Evolutionary conservation across 2,888 invertebrate species (phyloP), one percentile per base, ranked within the genome.

Genomic region (Stictocephala bisonia): DNA sequence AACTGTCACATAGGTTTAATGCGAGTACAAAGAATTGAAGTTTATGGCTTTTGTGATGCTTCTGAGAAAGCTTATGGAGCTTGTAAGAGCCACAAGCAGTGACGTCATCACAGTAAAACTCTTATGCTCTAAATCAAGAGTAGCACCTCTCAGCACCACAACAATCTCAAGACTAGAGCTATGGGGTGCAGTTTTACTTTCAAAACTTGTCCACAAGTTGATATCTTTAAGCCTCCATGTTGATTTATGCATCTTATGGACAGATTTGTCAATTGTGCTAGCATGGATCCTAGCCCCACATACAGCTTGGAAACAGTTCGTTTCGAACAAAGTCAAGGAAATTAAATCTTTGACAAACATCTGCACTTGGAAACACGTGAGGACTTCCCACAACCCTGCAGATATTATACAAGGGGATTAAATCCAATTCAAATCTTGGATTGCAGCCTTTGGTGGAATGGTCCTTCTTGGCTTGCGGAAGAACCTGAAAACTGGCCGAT

Each of bases 401-500:
- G n/a, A n/a, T n/a, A n/a, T n/a, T n/a, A n/a, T n/a, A n/a, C n/a
- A n/a, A n/a, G n/a, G n/a, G n/a, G n/a, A n/a, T n/a, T n/a, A n/a
- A n/a, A n/a, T n/a, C n/a, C n/a, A n/a, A n/a, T n/a, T n/a, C n/a
- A n/a, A n/a, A 6, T 48, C 11, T 2, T 48, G 3, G 11, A 48
- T 3, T 48, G 18, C 2, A 48, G 2, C 20, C 26, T 56, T 24
- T 56, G 56, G 56, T 31, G 31, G 31, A 26, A 26, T 56, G 56
- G 56, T 3, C 56, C 56, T n/a, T n/a, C 13, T 15, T 56, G 6
- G 56, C n/a, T n/a, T n/a, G n/a, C n/a, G n/a, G n/a, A n/a, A n/a
- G n/a, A n/a, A n/a, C n/a, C n/a, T n/a, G 56, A 53, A 53, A 26
- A 56, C 27, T 56, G 53, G 53, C 53, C 56, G 6, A 6, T 24